Conservation (phyloP, 2,888 invertebrate genomes). For the Galerucella nymphaeae region DNA sequence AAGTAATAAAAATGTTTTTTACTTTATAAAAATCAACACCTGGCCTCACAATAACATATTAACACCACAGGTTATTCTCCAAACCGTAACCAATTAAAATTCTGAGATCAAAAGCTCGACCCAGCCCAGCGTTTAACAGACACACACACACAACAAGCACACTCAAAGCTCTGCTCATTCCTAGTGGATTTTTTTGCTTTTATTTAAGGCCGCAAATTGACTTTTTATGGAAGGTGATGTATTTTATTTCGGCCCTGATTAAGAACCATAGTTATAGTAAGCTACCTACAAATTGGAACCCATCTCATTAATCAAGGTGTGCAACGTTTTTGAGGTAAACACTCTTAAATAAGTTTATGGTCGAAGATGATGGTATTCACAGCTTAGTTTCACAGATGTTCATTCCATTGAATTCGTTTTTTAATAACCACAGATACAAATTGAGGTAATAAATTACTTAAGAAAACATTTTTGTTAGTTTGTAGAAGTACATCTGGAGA, state of each 20-base stretch:
- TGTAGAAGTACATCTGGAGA: no score
- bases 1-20: no score
- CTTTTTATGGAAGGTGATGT: slow-evolving; percentile 50
- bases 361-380: slow-evolving; percentile 24
- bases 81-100: slow-evolving; percentile 55
- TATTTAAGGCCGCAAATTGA: slow-evolving; percentile 50
- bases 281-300: slow-evolving; percentile 49
- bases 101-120: slow-evolving; percentile 53
- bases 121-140: slow-evolving; percentile 55
- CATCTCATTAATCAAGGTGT: slow-evolving; percentile 40
- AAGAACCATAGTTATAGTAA: slow-evolving; percentile 46
- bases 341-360: slow-evolving; percentile 17
- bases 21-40: background rate
- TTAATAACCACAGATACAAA: background rate
- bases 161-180: slow-evolving; percentile 33
- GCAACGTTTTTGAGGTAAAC: slow-evolving; percentile 30
- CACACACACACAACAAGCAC: slow-evolving; percentile 29
- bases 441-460: background rate
- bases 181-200: no score
- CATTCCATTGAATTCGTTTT: background rate
- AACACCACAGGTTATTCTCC: slow-evolving; percentile 39
- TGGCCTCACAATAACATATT: slow-evolving; percentile 12
- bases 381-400: slow-evolving; percentile 18
- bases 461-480: no score
- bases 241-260: slow-evolving; percentile 43